These are phyloP conservation scores for Liparis tanakae DNA, from an alignment of 2,797 vertebrate species.

Conservation along the genomic window DNA sequence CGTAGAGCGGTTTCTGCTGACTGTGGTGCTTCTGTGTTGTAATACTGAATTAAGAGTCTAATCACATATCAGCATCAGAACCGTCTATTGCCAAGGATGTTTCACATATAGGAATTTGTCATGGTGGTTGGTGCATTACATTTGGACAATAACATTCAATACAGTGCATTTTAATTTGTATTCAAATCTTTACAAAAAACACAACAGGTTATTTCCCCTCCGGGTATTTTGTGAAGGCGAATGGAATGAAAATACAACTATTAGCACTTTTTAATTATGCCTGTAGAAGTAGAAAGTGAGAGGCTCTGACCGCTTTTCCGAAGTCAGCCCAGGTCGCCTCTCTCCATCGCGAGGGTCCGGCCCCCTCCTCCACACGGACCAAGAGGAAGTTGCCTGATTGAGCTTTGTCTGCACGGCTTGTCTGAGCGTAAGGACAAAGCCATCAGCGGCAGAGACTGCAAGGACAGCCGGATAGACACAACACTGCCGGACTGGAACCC, in stretches of 20 bases:
- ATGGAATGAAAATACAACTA: background rate
- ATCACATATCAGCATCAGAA: background rate
- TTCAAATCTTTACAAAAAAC: background rate
- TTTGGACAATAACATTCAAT: too few species aligned
- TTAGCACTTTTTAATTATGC: background rate
- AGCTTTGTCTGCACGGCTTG: constrained; percentile 69
- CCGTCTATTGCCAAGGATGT: too few species aligned
- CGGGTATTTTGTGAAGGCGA: background rate
- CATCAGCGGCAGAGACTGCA: constrained; percentile 50
- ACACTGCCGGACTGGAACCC: constrained; percentile 39
- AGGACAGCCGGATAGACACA: constrained; percentile 55
- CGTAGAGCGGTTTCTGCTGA: constrained; percentile 23
- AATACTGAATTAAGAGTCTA: background rate
- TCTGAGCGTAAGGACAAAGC: constrained; percentile 68
- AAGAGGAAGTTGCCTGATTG: constrained; percentile 78
- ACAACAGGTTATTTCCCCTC: background rate
- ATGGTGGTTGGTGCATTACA: too few species aligned
- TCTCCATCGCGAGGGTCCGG: constrained; percentile 42
- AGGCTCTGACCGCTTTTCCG: background rate
- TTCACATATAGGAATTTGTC: too few species aligned
- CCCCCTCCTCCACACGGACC: constrained; percentile 55
- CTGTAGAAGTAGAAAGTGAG: constrained; percentile 1
- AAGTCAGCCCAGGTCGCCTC: constrained; percentile 42
- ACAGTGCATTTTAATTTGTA: background rate
- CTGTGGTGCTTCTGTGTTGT: background rate